Evolutionary conservation across 2,113 vertebrate species (phyloP), one percentile per base, ranked within the genome.

Genomic region (Nestor notabilis): DNA sequence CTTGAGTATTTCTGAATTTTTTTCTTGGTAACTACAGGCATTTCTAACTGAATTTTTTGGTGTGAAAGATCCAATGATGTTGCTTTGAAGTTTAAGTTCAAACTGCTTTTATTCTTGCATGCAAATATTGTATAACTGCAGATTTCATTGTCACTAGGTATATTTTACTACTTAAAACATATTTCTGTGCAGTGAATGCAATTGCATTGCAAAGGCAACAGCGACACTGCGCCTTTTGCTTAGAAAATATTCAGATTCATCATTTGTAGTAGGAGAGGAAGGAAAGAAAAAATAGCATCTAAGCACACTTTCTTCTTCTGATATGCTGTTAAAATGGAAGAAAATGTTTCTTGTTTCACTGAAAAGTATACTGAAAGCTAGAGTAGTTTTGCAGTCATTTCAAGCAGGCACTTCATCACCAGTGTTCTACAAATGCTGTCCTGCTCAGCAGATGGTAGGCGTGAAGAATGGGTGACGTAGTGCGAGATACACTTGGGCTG

Each of bases 41-140:
- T 50, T 84, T 33, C 7, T 18, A 46, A 58, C 35, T 21, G 72
- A 18, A 3, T 95, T 87, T 92, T 84, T 56, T 50, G 72, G 77
- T 23, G 21, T 33, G 66, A 55, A 88, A 44, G 39, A 74, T 76
- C 56, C 56, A 24, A 16, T 25, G 12, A 4, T 3, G 19, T 61
- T 89, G 37, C 35, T 93, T 72, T 89, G 88, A 89, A 79, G 43
- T 82, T 68, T 20, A 14, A 65, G 86, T 90, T 92, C 37, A 39
- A 47, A 44, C 65, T 76, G 15, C 72, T 77, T 82, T 78, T 50
- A 6, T 31, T 60, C 28, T 61, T 84, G 49, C 10, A 21, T 52
- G 88, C 43, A 70, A 31, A 58, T n/a, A 44, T 31, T n/a, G 27
- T 31, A 7, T 25, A 41, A 49, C 49, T n/a, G 39, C 58, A 8